A percentile compares a stretch with the other conserved stretches of the same genome.
Evolutionary conservation across 2,888 invertebrate species (phyloP).

Genomic region (Synanthedon tipuliformis): DNA sequence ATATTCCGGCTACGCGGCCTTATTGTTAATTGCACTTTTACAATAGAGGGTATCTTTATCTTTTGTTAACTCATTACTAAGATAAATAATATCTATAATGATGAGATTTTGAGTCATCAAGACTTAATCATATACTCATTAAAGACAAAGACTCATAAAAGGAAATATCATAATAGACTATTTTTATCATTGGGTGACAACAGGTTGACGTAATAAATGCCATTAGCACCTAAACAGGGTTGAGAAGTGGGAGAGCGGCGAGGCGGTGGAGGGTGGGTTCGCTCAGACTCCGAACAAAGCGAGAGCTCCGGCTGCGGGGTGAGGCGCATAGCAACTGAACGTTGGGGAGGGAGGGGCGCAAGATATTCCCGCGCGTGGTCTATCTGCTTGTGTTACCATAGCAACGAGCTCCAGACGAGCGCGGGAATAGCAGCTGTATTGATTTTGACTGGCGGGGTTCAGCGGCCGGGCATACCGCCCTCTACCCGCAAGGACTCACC

Average conservation of each 20-base stretch:
- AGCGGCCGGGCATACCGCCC: slow-evolving; percentile 44
- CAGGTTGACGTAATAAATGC: not conserved
- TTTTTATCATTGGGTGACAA: not conserved
- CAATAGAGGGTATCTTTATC: no score
- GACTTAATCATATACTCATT: no score
- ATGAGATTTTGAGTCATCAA: no score
- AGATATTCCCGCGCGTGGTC: slow-evolving; percentile 22
- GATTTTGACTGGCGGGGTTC: slow-evolving; percentile 64
- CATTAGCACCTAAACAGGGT: not conserved
- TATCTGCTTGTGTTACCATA: slow-evolving; percentile 53
- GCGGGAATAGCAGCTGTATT: slow-evolving; percentile 71
- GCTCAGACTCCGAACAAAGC: not conserved
- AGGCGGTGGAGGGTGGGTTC: not conserved
- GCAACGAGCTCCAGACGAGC: slow-evolving; percentile 50
- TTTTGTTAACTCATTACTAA: no score
- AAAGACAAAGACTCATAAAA: no score
- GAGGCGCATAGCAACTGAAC: slow-evolving; percentile 2
- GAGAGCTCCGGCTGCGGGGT: not conserved
- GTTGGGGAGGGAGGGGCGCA: slow-evolving; percentile 11
- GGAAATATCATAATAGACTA: no score
- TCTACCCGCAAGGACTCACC: slow-evolving; percentile 10
- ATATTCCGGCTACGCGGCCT: no score
- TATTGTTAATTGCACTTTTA: no score
- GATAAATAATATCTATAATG: no score
- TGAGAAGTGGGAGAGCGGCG: not conserved